Percentiles rank a stretch among this genome's conserved stretches.
phyloP scores from a whole-genome alignment of 2,888 invertebrate genomes.

The Drosophila macrothrix region DNA sequence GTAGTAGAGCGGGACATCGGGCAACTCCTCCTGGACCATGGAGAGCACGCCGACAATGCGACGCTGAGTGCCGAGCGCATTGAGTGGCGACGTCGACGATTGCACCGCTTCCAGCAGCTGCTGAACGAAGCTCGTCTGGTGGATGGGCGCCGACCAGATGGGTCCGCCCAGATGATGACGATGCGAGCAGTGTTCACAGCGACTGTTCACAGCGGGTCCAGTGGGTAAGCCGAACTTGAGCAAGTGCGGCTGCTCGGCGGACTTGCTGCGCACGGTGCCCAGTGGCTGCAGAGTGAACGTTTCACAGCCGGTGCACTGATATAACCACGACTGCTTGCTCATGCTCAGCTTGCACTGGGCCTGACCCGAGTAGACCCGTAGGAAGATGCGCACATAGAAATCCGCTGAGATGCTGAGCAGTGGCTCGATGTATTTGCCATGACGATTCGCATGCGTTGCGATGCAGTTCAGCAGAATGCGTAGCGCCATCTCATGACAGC shows the following conservation, averaged over 20 bases:
- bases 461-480: slow-evolving; percentile 96
- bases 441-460: slow-evolving; percentile 95
- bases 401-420: slow-evolving; percentile 96
- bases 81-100: slow-evolving; percentile 75
- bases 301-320: slow-evolving; percentile 96
- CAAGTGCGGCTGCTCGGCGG: slow-evolving; percentile 87
- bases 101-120: slow-evolving; percentile 87
- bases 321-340: slow-evolving; percentile 94
- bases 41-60: slow-evolving; percentile 93
- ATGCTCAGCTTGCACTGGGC: slow-evolving; percentile 94
- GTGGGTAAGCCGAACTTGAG: slow-evolving; percentile 89
- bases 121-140: slow-evolving; percentile 91
- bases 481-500: slow-evolving; percentile 98
- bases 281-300: slow-evolving; percentile 91
- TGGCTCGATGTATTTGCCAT: slow-evolving; percentile 96
- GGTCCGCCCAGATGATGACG: slow-evolving; percentile 95
- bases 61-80: slow-evolving; percentile 88
- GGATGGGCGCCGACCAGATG: slow-evolving; percentile 95
- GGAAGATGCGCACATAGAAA: slow-evolving; percentile 98
- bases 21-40: slow-evolving; percentile 93
- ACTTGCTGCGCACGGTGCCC: slow-evolving; percentile 87
- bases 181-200: slow-evolving; percentile 92
- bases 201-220: slow-evolving; percentile 88
- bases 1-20: slow-evolving; percentile 94
- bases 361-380: slow-evolving; percentile 92